Percentiles rank a stretch among this genome's conserved stretches.
phyloP scores from a whole-genome alignment of 2,113 vertebrate genomes.

The Kryptolebias marmoratus region DNA sequence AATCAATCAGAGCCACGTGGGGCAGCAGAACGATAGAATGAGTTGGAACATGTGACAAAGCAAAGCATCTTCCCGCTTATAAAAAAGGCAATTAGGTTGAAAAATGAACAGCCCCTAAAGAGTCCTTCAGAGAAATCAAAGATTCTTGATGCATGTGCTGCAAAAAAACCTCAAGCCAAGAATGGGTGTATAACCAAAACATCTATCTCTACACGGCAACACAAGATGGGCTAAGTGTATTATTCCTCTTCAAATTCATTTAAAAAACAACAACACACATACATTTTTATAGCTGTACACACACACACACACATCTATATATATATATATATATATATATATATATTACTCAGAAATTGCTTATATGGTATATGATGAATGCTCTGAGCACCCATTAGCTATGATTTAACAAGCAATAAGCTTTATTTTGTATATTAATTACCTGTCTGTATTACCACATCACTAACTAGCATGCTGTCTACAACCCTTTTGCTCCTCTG shows the following conservation, averaged over 20 bases:
- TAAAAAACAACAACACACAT: no score
- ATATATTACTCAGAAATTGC: background rate
- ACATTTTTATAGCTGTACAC: background rate
- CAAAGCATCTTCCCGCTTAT: constrained; percentile 49
- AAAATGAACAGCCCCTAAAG: constrained; percentile 55
- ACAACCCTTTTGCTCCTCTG: background rate
- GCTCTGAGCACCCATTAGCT: background rate
- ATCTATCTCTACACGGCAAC: no score
- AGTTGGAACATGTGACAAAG: constrained; percentile 52
- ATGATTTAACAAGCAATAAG: background rate
- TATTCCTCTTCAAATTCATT: no score
- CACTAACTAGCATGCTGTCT: background rate
- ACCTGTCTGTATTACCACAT: background rate
- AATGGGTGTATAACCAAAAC: no score
- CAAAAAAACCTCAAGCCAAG: constrained; percentile 1
- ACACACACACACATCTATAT: background rate
- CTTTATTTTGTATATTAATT: background rate
- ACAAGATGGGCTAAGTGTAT: no score
- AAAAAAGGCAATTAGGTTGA: constrained; percentile 71
- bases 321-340: background rate
- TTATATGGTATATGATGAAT: background rate
- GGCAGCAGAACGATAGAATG: constrained; percentile 41
- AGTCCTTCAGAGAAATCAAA: constrained; percentile 46
- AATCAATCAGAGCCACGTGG: constrained; percentile 58
- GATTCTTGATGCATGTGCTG: constrained; percentile 23